Evolutionary conservation across 1,140 invertebrate species (phyloP), one percentile per base, ranked within the genome.

Genomic region (Drosophila orena): DNA sequence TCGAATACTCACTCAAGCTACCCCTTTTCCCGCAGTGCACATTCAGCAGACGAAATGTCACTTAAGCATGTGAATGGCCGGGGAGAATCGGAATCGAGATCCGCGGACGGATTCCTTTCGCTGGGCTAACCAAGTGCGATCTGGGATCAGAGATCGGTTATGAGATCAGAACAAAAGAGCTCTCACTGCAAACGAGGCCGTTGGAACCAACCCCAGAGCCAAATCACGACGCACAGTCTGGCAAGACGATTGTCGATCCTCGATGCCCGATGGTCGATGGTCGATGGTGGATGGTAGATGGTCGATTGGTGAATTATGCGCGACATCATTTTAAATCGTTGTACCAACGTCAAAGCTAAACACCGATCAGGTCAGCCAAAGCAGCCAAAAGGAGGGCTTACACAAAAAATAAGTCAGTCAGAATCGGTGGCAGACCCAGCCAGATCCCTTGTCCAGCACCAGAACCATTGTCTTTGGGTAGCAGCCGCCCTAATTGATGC

Each of bases 271-370:
- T 30, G 7, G 1, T 30, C 7, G 27, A 30, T 30, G 7, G 7
- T 2, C 27, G 27, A 30, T 30, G 27, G 7, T 27, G 3, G 4
- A 27, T 27, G 27, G 1, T 30, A 7, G 30, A 10, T 52, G 44
- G 40, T 56, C 50, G 49, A 81, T 79, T 73, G 61, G 85, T 89
- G 84, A 89, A 89, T 90, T 89, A 89, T 89, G 84, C 84, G 84
- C 84, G 85, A 89, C 84, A 89, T 89, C 85, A 89, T 89, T 89
- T 89, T 89, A 89, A 89, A 89, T 89, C 85, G 84, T 81, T 89
- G 85, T 84, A 68, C 71, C 76, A 65, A 89, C 83, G 84, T 88
- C 84, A 88, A 88, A 88, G 83, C 79, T 89, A 88, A 88, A 83
- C 83, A 83, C 83, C 84, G 84, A 88, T 86, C 81, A 86, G 81